phyloP scores from a whole-genome alignment of 2,113 vertebrate genomes.

The Ascaphus truei region DNA sequence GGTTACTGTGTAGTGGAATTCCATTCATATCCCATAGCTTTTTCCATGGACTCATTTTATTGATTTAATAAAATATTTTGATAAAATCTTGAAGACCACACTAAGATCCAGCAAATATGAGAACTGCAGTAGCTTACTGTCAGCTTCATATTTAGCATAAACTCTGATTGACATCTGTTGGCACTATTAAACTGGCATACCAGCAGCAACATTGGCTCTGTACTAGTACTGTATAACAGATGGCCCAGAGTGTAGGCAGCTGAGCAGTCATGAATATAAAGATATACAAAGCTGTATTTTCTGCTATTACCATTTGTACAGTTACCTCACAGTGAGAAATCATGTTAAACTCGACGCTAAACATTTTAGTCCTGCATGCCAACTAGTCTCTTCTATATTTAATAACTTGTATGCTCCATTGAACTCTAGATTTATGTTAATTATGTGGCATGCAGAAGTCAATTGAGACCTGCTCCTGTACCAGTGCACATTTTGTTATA shows the following conservation, averaged over 20 bases:
- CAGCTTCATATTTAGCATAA: not conserved
- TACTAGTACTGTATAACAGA: constrained; percentile 13
- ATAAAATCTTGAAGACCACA: not conserved
- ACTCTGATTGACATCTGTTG: constrained; percentile 9
- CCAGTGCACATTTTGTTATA: no score
- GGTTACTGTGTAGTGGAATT: no score
- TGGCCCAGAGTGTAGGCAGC: constrained; percentile 2
- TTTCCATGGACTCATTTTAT: constrained; percentile 1
- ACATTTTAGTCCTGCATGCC: not conserved
- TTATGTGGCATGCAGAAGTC: no score
- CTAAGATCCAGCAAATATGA: not conserved
- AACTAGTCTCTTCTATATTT: no score
- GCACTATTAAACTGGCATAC: not conserved
- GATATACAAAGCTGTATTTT: not conserved
- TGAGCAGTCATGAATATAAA: not conserved
- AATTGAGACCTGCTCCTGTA: no score
- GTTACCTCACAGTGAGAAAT: constrained; percentile 3
- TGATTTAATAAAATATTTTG: constrained; percentile 13
- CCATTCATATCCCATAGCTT: not conserved
- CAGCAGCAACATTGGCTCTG: not conserved
- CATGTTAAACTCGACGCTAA: not conserved
- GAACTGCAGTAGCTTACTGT: not conserved
- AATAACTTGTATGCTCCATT: no score
- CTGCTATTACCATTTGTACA: not conserved
- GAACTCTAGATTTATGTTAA: no score